phyloP scores from a whole-genome alignment of 1,140 invertebrate genomes.

The Solenopsis fugax region DNA sequence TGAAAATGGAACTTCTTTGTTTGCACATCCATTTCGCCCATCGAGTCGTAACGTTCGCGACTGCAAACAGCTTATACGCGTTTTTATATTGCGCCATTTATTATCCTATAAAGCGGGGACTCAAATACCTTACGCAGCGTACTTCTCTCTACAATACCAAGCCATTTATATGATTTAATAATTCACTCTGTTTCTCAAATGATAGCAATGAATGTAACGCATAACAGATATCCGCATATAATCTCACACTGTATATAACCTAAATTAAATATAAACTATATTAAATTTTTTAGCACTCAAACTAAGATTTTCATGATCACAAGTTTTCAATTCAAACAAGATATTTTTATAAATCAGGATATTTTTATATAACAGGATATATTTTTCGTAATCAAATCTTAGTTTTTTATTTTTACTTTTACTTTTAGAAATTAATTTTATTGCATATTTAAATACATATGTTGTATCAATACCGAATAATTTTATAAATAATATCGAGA shows the following conservation, averaged over 20 bases:
- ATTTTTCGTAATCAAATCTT: not conserved
- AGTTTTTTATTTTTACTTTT: not conserved
- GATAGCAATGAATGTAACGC: slow-evolving; percentile 21
- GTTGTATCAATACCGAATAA: not conserved
- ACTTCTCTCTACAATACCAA: not conserved
- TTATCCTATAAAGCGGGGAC: slow-evolving; percentile 27
- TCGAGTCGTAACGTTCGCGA: slow-evolving; percentile 42
- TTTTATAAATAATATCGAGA: slow-evolving; percentile 5
- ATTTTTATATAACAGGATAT: not conserved
- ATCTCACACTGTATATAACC: not conserved
- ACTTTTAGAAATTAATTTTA: slow-evolving; percentile 21
- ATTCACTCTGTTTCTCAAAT: slow-evolving; percentile 11
- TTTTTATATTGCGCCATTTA: slow-evolving; percentile 60
- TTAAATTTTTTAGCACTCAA: not conserved
- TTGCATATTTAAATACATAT: not conserved
- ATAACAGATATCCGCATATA: not conserved
- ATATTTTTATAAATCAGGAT: not conserved
- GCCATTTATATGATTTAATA: slow-evolving; percentile 45
- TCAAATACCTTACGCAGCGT: slow-evolving; percentile 11
- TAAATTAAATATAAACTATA: not conserved
- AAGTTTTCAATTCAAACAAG: not conserved
- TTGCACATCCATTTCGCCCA: slow-evolving; percentile 51
- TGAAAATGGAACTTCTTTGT: slow-evolving; percentile 58
- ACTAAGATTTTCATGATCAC: not conserved
- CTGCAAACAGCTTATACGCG: slow-evolving; percentile 58